Evolutionary conservation across 2,797 vertebrate species (phyloP), one percentile per base, ranked within the genome.

Genomic region (Acridotheres tristis): DNA sequence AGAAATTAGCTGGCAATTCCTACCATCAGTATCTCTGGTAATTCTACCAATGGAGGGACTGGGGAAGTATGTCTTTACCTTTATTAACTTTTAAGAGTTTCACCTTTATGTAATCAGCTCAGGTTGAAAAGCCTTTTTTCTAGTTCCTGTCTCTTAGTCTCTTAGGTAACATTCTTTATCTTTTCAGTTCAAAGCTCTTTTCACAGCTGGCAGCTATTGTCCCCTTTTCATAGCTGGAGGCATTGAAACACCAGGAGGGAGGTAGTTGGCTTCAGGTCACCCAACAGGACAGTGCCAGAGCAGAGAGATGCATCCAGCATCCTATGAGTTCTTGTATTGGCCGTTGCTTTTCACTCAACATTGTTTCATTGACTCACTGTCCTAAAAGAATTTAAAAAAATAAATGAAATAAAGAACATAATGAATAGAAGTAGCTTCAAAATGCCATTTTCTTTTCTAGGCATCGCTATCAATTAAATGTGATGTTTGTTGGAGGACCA

Each of bases 401-500:
- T 11, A 36, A 2, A 26, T 14, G 1, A 78, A 91, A 85, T 34
- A 30, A 79, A 40, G 4, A 58, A 30, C 8, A 16, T 69, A 0
- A 10, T 50, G 26, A 67, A 21, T 16, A 5, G 51, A 81, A 12
- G 8, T 30, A 67, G 36, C 32, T 93, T 85, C 40, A 89, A 91
- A 95, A 81, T 62, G 36, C 79, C 30, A n/a, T 13, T 79, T 88
- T 62, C 29, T 89, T 68, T 95, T 79, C 75, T 95, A 99, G 99
- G 99, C 98, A 99, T 96, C 97, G 97, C 90, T 67, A 94, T 68
- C 99, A 99, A 93, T 89, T 99, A 96, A 99, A 98, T 81, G 93
- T 99, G 95, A 99, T 99, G 99, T 99, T 99, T 96, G 98, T 99
- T 22, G 99, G 99, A 85, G 99, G 99, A 27, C 99, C 99, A 65